Evolutionary conservation across 2,797 vertebrate species (phyloP).

Genomic region (Capromys pilorides): DNA sequence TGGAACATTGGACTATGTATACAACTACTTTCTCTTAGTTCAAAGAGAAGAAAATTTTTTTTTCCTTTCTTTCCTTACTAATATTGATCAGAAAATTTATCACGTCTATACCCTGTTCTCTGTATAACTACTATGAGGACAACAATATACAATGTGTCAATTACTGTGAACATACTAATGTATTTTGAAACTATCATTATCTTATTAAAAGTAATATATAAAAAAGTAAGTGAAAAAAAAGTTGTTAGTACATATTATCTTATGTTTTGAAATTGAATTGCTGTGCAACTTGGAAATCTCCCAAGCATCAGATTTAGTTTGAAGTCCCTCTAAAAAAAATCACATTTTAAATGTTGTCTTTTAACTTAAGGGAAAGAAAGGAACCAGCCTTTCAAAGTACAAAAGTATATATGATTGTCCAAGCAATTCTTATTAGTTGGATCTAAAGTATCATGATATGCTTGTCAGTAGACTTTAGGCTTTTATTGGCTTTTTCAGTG

Average conservation of each 20-base stretch:
- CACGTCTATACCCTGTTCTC: no score
- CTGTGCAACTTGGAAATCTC: slow-evolving; percentile 35
- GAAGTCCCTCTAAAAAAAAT: slow-evolving; percentile 19
- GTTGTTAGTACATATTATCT: not conserved
- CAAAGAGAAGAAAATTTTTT: no score
- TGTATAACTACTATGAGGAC: no score
- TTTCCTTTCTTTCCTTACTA: no score
- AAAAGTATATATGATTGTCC: not conserved
- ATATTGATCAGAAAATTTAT: no score
- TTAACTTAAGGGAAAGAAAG: slow-evolving; percentile 23
- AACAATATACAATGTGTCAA: no score
- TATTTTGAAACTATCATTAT: no score
- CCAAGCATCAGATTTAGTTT: slow-evolving; percentile 32
- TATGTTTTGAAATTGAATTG: slow-evolving; percentile 12
- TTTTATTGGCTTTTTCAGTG: slow-evolving; percentile 48
- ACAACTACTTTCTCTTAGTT: no score
- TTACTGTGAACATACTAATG: no score
- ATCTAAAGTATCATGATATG: not conserved
- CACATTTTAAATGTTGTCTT: slow-evolving; percentile 17
- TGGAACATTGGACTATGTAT: no score
- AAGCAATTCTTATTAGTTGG: not conserved
- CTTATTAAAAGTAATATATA: no score
- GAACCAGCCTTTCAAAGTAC: not conserved
- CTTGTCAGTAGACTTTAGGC: not conserved
- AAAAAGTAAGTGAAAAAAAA: no score